Evolutionary conservation across 2,113 vertebrate genomes (phyloP), one percentile per base, ranked within the genome.

Genomic region (Sclerurus mexicanus): DNA sequence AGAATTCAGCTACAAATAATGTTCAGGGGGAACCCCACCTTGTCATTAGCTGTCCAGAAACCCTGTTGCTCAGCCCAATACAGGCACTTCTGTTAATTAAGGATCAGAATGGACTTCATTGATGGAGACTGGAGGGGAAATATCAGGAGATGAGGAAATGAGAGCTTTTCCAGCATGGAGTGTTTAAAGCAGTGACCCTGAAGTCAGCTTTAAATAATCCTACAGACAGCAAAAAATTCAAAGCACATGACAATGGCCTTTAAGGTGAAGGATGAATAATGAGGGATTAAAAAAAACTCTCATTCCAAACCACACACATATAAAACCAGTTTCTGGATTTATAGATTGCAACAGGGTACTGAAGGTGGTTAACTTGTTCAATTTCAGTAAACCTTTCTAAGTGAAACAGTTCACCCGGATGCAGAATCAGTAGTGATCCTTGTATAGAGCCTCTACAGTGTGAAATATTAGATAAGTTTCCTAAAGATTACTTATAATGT

Each of bases 161-260:
- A 81, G 71, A 80, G 27, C 28, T 85, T 76, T 96, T 91, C 49
- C 37, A 64, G 7, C 19, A 60, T 56, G 27, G 55, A 58, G 9
- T 58, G 33, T 89, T 95, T 90, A 81, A 93, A 90, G 22, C 23
- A 80, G 37, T 56, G 92, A 95, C 63, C 35, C 83, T 85, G 40
- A 90, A 83, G 59, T 78, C 83, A 93, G 24, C 68, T 91, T 88
- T 84, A 85, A 53, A 56, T 90, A 62, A 56, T 85, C 47, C 27
- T 79, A 85, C 22, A 88, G 75, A 72, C 1, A 55, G 71, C 12
- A 93, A 90, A 94, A 95, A 91, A 62, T 63, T 94, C 89, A 95
- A 92, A 92, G 74, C 31, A 81, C 46, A 92, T 93, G 52, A 81
- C 63, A 92, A 21, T 81, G 82, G 69, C 46, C 77, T 95, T 94